These are phyloP conservation scores for Hyposoter dolosus DNA, from an alignment of 2,888 invertebrate species.

Conservation along the genomic window DNA sequence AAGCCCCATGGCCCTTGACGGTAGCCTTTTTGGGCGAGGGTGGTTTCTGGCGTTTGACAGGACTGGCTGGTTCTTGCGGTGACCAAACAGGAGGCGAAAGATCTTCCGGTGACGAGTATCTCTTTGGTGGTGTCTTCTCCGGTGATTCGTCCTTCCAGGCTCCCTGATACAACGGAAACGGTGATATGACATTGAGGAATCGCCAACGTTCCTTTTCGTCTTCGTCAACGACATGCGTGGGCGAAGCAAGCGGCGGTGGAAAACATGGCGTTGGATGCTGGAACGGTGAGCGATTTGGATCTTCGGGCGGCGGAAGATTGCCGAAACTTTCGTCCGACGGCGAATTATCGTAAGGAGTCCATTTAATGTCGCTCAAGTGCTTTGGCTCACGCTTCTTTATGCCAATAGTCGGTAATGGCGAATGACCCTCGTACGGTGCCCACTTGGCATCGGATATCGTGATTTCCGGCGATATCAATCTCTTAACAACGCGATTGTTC, in stretches of 20 bases:
- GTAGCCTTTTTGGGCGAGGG: conserved; percentile 74
- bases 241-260: conserved; percentile 79
- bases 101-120: conserved; percentile 72
- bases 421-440: conserved; percentile 82
- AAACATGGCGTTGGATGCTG: conserved; percentile 81
- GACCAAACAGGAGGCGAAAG: conserved; percentile 80
- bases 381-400: conserved; percentile 81
- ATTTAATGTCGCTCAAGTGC: conserved; percentile 81
- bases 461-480: conserved; percentile 82
- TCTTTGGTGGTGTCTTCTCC: conserved; percentile 77
- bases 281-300: conserved; percentile 76
- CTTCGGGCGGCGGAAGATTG: conserved; percentile 71
- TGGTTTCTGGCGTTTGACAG: conserved; percentile 68
- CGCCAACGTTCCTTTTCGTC: conserved; percentile 81
- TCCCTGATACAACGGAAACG: conserved; percentile 83
- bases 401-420: conserved; percentile 81
- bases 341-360: conserved; percentile 81
- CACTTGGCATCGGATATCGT: conserved; percentile 80
- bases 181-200: conserved; percentile 81
- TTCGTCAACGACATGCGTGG: conserved; percentile 71
- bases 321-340: conserved; percentile 71
- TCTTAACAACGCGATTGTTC: conserved; percentile 79
- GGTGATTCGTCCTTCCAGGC: conserved; percentile 83
- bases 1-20: conserved; percentile 71
- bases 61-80: conserved; percentile 74